phyloP scores from a whole-genome alignment of 2,888 invertebrate species.

The Harpalus rubripes region DNA sequence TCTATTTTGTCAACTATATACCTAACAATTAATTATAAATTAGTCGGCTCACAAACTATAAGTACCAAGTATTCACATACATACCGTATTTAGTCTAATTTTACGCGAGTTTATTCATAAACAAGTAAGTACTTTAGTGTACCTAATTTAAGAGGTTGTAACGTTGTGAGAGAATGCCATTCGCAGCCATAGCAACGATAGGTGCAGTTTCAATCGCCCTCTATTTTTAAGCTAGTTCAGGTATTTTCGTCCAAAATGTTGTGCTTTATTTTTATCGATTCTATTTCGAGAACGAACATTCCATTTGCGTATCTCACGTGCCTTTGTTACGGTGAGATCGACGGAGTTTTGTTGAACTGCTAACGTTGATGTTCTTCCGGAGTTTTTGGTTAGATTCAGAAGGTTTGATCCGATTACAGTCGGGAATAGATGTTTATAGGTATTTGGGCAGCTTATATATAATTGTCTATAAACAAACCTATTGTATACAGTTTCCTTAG shows the following conservation, averaged over 20 bases:
- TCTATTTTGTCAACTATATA: background rate
- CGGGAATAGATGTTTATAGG: background rate
- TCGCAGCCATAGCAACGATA: conserved; percentile 35
- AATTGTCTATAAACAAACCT: background rate
- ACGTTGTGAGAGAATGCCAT: conserved; percentile 15
- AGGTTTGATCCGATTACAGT: background rate
- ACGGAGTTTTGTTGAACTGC: conserved; percentile 25
- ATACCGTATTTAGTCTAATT: conserved; percentile 31
- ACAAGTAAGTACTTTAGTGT: conserved; percentile 3
- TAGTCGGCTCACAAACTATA: background rate
- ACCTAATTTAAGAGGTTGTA: conserved; percentile 26
- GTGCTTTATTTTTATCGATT: conserved; percentile 64
- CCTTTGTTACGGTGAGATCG: conserved; percentile 58
- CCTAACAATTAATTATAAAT: conserved; percentile 14
- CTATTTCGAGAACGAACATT: conserved; percentile 62
- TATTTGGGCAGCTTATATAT: background rate
- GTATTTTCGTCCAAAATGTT: conserved; percentile 66
- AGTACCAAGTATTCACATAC: no score
- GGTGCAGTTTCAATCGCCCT: conserved; percentile 18
- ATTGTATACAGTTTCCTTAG: background rate
- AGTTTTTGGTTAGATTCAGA: conserved; percentile 8
- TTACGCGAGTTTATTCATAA: conserved; percentile 12
- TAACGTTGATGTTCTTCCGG: conserved; percentile 27
- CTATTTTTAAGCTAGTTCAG: conserved; percentile 65
- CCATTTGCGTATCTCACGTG: conserved; percentile 65